Conservation (phyloP, 2,797 vertebrate genomes). For the Heliangelus exortis region DNA sequence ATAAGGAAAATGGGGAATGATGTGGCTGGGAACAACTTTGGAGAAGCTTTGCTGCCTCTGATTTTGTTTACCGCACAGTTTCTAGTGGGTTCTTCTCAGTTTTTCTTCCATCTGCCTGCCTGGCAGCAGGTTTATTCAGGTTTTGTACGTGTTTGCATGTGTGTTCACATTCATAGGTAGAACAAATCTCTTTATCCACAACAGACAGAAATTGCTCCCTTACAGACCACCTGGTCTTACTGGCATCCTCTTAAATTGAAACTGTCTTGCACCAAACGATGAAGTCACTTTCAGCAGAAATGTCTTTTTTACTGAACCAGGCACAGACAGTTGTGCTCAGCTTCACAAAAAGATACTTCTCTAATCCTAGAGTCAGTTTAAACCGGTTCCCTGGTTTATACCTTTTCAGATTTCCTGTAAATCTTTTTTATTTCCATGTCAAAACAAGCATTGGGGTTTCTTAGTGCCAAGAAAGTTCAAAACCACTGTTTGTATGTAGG, state of each 20-base stretch:
- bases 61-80: not conserved
- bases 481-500: not conserved
- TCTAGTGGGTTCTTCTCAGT: not conserved
- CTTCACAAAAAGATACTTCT: not conserved
- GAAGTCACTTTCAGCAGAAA: not conserved
- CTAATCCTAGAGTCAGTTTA: not conserved
- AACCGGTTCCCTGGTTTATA: not conserved
- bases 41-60: not conserved
- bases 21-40: rapidly evolving
- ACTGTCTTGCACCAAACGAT: not conserved
- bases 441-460: not conserved
- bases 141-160: not conserved
- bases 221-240: not conserved
- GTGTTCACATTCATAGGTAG: not conserved
- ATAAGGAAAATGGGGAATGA: not conserved
- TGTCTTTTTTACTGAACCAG: not conserved
- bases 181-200: not conserved
- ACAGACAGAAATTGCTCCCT: not conserved
- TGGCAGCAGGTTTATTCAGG: not conserved
- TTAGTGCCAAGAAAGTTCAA: not conserved
- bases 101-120: not conserved
- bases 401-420: not conserved
- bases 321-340: not conserved
- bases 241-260: not conserved
- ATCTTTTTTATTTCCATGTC: slow-evolving; percentile 8